Evolutionary conservation across 1,140 invertebrate species (phyloP), one percentile per base, ranked within the genome.

Genomic region (Rhynchophorus ferrugineus): DNA sequence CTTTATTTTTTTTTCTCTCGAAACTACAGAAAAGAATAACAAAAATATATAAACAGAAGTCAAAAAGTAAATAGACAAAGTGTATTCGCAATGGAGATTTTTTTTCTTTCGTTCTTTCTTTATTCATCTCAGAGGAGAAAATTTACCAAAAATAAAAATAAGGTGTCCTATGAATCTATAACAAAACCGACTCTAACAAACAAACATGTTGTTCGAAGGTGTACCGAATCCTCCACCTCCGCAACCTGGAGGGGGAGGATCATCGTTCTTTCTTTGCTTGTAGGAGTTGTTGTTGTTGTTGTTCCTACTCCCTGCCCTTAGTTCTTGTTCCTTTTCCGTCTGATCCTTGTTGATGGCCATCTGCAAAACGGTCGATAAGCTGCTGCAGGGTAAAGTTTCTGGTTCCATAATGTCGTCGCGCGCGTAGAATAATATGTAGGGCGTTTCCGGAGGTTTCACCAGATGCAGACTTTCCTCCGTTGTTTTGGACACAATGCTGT

Each of bases 391-490:
- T 19, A 69, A 29, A 18, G 61, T 56, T 17, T 65, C 61, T 5
- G 65, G 62, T 20, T 68, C 65, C 8, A 50, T 24, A 17, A 57
- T 52, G 49, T 70, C 65, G 13, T 62, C 49, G 17, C 63, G 44
- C 16, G 61, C 56, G 63, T 92, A 92, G 60, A 91, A 88, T 2
- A 91, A 69, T 41, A 91, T 83, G 59, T 91, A 92, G 0, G 88
- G 85, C 0, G 89, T 91, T 62, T 87, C 84, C 1, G 82, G 80
- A 2, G 78, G 78, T 46, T 81, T 77, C 14, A 86, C 69, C 48
- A 69, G 74, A 51, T 79, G 77, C 43, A 90, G 77, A 8, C 83
- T 77, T 1, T 74, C 68, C 14, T 57, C 37, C 1, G 77, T 76
- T 0, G 79, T 76, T 16, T 69, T 68, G 0, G 78, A 78, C 0